A percentile compares a stretch with the other conserved stretches of the same genome.
Evolutionary conservation across 2,888 invertebrate species (phyloP).

Genomic region (Archips crataeganus): DNA sequence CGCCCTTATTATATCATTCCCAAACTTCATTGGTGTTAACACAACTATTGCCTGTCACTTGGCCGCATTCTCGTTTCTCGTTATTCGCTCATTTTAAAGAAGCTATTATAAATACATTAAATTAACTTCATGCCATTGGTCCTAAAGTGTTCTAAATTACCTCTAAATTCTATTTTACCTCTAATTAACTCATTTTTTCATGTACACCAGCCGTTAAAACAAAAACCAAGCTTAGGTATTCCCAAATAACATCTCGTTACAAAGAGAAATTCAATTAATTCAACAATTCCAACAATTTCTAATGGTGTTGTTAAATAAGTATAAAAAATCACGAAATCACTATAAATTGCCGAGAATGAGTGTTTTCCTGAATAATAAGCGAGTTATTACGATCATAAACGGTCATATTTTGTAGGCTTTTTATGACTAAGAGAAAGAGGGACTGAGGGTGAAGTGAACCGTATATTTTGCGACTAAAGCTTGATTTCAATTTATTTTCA

Average conservation of each 20-base stretch:
- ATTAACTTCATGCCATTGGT: no score
- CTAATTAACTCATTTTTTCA: slow-evolving; percentile 12
- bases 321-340: slow-evolving; percentile 41
- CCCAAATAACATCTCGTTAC: slow-evolving; percentile 28
- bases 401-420: slow-evolving; percentile 52
- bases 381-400: slow-evolving; percentile 53
- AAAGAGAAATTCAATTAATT: slow-evolving; percentile 36
- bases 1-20: no score
- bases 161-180: background rate
- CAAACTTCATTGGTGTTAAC: background rate
- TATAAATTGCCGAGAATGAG: slow-evolving; percentile 35
- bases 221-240: slow-evolving; percentile 7
- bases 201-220: slow-evolving; percentile 14
- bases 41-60: background rate
- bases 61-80: background rate
- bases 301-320: slow-evolving; percentile 40
- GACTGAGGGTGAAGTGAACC: slow-evolving; percentile 17
- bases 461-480: slow-evolving; percentile 30
- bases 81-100: background rate
- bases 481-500: slow-evolving; percentile 37
- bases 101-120: no score
- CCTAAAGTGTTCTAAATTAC: background rate
- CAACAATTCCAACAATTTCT: slow-evolving; percentile 33
- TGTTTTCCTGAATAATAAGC: slow-evolving; percentile 49
- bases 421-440: slow-evolving; percentile 49